Evolutionary conservation across 2,797 vertebrate species (phyloP).

Genomic region (Coluber constrictor): DNA sequence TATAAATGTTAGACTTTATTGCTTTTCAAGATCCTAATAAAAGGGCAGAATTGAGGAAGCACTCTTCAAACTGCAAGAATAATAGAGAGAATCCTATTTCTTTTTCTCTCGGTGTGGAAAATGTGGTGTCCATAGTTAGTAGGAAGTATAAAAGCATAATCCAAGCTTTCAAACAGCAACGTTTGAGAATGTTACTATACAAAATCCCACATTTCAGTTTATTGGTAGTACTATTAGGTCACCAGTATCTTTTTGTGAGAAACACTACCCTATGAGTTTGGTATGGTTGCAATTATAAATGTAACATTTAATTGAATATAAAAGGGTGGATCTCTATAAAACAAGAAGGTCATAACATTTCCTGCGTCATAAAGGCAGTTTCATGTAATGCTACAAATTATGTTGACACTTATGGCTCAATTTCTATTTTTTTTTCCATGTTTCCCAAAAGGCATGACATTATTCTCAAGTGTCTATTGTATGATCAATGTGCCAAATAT

Average conservation of each 20-base stretch:
- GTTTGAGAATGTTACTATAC: neutral
- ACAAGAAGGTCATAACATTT: neutral
- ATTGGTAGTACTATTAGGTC: neutral
- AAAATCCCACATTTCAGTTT: neutral
- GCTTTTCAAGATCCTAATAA: neutral
- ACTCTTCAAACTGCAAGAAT: neutral
- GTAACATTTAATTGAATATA: constrained; percentile 1
- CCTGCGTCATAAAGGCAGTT: neutral
- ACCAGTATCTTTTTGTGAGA: neutral
- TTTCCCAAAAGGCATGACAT: neutral
- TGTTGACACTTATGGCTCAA: neutral
- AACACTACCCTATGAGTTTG: neutral
- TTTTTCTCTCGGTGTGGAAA: neutral
- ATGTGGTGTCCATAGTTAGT: neutral
- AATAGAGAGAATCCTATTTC: neutral
- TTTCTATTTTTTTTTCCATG: constrained; percentile 4
- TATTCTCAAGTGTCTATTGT: constrained; percentile 5
- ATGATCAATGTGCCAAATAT: neutral
- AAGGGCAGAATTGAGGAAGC: neutral
- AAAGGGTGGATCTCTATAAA: constrained; percentile 12
- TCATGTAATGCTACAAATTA: constrained; percentile 9
- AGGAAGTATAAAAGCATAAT: neutral
- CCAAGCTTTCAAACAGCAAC: neutral
- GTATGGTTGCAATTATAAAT: neutral
- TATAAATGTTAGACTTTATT: neutral